Percentiles rank a stretch among this genome's conserved stretches.
These are phyloP conservation scores for Bucorvus abyssinicus DNA, from an alignment of 2,797 vertebrate species.

Conservation along the genomic window DNA sequence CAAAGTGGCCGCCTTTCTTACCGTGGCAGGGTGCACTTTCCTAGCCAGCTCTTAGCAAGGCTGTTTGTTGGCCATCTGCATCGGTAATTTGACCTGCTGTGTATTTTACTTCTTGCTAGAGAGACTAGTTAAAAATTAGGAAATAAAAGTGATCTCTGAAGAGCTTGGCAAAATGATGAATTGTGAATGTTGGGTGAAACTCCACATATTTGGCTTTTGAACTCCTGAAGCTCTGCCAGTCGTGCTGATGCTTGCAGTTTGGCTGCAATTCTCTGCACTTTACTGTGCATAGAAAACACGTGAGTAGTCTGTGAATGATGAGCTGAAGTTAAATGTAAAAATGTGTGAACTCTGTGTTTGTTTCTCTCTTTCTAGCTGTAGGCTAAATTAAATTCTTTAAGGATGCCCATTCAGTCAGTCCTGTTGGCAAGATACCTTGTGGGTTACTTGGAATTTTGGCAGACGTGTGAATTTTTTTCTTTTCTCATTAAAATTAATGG, in stretches of 20 bases:
- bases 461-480: not conserved
- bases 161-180: not conserved
- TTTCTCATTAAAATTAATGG: constrained; percentile 35
- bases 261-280: not conserved
- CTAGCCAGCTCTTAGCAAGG: not conserved
- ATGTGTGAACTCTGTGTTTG: not conserved
- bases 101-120: not conserved
- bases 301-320: not conserved
- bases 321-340: constrained; percentile 6
- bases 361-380: constrained; percentile 24
- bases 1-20: not conserved
- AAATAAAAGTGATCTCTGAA: not conserved
- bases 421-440: constrained; percentile 1
- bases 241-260: not conserved
- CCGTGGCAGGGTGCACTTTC: fast-evolving
- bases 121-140: not conserved
- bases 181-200: not conserved
- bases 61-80: not conserved
- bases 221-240: not conserved
- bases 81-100: not conserved
- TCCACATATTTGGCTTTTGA: not conserved
- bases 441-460: constrained; percentile 31
- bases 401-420: constrained; percentile 24
- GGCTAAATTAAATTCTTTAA: constrained; percentile 35
- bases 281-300: not conserved